Base-by-base conservation (phyloP, 2,113 vertebrate genomes). In the Chinchilla lanigera region DNA sequence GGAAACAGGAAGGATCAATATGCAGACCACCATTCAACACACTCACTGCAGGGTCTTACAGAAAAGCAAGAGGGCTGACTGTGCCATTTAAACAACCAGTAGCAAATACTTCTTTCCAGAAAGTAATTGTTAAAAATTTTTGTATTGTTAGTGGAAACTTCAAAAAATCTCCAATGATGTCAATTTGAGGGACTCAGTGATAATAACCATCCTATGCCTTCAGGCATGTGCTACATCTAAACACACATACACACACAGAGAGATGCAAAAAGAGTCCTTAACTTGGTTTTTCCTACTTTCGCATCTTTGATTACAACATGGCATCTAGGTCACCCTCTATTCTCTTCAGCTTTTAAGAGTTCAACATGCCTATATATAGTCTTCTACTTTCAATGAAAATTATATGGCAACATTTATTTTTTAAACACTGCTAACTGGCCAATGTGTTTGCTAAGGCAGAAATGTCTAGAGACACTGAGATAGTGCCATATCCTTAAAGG, bases 1-100 rank as follows among this genome's bases (percentile, higher is more conserved):
- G 96, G 95, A 95, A 98, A 93, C 95, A 97, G 97, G 93, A 78
- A n/a, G n/a, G 96, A 99, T 99, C 99, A 98, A 99, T 99, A 98
- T 95, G 83, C 90, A 98, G 90, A 98, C 96, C 96, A 95, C 95
- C 63, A 96, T 56, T 89, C 86, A 95, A 89, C 96, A 98, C 94
- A 97, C 60, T 93, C 65, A 2, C 84, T 93, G 78, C 86, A 78
- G 28, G 85, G 19, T 73, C 56, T 92, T 90, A 93, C 1, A 89
- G 71, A 73, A 47, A 61, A 44, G 65, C 77, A 97, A 47, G 97
- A 98, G 77, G 90, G 98, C 98, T 98, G 98, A 98, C 58, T 78
- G 28, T 77, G 88, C 83, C 95, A 93, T 80, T 60, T 50, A 80
- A 96, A 93, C 88, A 96, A 80, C 60, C 63, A 81, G 50, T 1